Conservation (phyloP, 2,888 invertebrate species). For the Flexamia atlantica region DNA sequence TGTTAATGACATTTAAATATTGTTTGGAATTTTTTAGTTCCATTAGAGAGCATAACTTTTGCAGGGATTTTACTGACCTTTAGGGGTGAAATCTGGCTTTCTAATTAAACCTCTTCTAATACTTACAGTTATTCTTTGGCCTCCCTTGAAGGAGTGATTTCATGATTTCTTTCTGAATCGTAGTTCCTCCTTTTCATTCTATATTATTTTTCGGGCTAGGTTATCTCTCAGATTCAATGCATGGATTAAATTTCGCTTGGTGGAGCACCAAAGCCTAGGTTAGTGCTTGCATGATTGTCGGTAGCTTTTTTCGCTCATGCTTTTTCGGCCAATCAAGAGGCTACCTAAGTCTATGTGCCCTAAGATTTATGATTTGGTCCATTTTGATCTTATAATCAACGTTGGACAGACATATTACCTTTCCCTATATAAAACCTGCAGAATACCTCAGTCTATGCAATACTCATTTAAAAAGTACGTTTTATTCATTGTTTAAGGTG, state of each 20-base stretch:
- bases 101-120: too few relatives aligned
- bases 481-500: not conserved
- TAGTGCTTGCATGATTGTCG: slow-evolving; percentile 51
- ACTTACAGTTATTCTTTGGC: too few relatives aligned
- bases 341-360: slow-evolving; percentile 51
- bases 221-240: not conserved
- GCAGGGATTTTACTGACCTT: too few relatives aligned
- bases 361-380: slow-evolving; percentile 17
- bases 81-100: too few relatives aligned
- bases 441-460: too few relatives aligned
- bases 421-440: not conserved
- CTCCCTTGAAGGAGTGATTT: too few relatives aligned
- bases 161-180: too few relatives aligned
- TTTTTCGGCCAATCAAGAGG: slow-evolving; percentile 52
- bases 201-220: not conserved
- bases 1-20: too few relatives aligned
- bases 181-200: not conserved
- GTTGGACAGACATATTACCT: not conserved
- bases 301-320: slow-evolving; percentile 26
- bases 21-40: too few relatives aligned
- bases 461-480: not conserved
- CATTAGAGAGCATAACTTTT: too few relatives aligned
- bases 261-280: not conserved
- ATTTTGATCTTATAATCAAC: not conserved
- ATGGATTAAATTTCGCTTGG: slow-evolving; percentile 25